phyloP scores from a whole-genome alignment of 1,140 invertebrate species.

The Drosophila orena region DNA sequence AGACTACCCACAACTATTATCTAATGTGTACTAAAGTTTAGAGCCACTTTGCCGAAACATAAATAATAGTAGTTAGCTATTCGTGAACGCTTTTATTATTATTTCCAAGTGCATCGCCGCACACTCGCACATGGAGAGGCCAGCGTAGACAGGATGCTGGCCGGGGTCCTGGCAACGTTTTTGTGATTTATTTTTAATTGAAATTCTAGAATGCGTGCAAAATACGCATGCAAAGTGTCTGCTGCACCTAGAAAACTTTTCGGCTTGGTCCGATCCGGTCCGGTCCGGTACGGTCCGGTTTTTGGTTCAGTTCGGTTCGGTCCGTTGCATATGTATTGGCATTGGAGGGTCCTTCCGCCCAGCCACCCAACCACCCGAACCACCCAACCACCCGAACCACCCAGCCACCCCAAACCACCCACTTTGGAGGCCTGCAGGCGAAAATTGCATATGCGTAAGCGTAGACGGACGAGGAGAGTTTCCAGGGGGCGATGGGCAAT shows the following conservation, averaged over 20 bases:
- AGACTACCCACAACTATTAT: too few relatives aligned
- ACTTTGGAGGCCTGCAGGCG: conserved; percentile 66
- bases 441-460: conserved; percentile 75
- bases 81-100: neutral
- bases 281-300: conserved; percentile 20
- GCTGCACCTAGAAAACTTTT: conserved; percentile 77
- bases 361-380: neutral
- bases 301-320: conserved; percentile 22
- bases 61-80: neutral
- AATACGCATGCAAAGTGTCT: conserved; percentile 84
- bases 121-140: neutral
- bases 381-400: neutral
- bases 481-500: neutral
- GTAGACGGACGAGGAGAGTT: conserved; percentile 42
- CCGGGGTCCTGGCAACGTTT: conserved; percentile 65
- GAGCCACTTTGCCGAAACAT: neutral
- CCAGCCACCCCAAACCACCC: conserved; percentile 14
- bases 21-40: too few relatives aligned
- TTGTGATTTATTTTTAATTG: conserved; percentile 85
- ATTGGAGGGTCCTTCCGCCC: conserved; percentile 15
- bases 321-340: conserved; percentile 49
- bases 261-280: conserved; percentile 2
- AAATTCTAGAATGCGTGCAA: conserved; percentile 85
- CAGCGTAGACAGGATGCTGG: conserved; percentile 26
- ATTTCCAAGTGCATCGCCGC: conserved; percentile 7